These are phyloP conservation scores for Cygnus atratus DNA, from an alignment of 2,113 vertebrate genomes.

Conservation along the genomic window DNA sequence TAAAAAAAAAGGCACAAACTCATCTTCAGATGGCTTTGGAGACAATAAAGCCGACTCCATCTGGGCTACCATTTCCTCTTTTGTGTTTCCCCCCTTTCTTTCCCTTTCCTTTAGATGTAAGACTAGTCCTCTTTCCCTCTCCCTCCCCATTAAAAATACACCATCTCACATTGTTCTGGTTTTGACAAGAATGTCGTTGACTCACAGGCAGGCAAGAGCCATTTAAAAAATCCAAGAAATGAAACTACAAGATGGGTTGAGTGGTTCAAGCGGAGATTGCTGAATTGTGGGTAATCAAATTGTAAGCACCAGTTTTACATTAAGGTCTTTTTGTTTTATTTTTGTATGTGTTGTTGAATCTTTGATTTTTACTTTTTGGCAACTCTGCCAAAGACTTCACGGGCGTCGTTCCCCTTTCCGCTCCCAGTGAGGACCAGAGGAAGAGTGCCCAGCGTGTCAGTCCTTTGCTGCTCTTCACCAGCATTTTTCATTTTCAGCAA, in stretches of 20 bases:
- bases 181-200: slow-evolving; percentile 10
- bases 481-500: slow-evolving; percentile 35
- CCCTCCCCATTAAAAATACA: slow-evolving; percentile 52
- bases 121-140: slow-evolving; percentile 35
- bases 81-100: slow-evolving; percentile 35
- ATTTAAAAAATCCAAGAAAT: slow-evolving; percentile 65
- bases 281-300: slow-evolving; percentile 72
- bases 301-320: slow-evolving; percentile 80
- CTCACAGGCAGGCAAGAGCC: slow-evolving; percentile 70
- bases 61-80: slow-evolving; percentile 46
- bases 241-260: slow-evolving; percentile 74
- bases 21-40: slow-evolving; percentile 79
- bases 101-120: slow-evolving; percentile 48
- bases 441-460: slow-evolving; percentile 43
- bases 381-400: slow-evolving; percentile 46
- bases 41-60: slow-evolving; percentile 70
- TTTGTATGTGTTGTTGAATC: slow-evolving; percentile 27
- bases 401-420: slow-evolving; percentile 35
- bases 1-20: slow-evolving; percentile 86
- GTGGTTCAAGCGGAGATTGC: slow-evolving; percentile 77
- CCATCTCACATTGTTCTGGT: neutral
- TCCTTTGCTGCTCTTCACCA: slow-evolving; percentile 60
- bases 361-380: slow-evolving; percentile 58
- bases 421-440: slow-evolving; percentile 21
- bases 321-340: slow-evolving; percentile 58